A percentile compares a stretch with the other conserved stretches of the same genome.
These are phyloP conservation scores for Heteromormyrus szaboi DNA, from an alignment of 2,797 vertebrate genomes.

Conservation along the genomic window DNA sequence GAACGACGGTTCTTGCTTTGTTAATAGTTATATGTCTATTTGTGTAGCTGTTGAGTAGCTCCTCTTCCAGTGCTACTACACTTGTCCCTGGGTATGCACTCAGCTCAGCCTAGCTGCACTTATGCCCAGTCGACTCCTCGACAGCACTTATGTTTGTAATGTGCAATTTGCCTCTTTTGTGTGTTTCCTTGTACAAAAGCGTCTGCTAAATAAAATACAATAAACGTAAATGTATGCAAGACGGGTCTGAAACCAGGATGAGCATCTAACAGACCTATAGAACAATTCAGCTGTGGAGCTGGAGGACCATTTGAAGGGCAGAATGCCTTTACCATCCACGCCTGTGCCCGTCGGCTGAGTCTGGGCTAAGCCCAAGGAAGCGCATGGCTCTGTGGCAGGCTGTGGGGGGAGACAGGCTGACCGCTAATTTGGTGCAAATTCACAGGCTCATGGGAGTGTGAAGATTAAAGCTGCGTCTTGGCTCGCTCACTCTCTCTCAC, in stretches of 20 bases:
- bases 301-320: neutral
- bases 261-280: neutral
- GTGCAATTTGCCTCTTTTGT: neutral
- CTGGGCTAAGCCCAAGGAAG: neutral
- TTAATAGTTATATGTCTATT: neutral
- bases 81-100: neutral
- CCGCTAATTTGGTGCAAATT: neutral
- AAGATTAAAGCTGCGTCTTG: slow-evolving; percentile 28
- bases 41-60: neutral
- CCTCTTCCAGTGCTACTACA: neutral
- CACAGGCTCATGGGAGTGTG: slow-evolving; percentile 13
- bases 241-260: neutral
- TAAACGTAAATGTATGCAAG: neutral
- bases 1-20: neutral
- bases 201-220: neutral
- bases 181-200: neutral
- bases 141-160: neutral
- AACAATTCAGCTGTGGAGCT: neutral
- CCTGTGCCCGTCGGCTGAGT: neutral
- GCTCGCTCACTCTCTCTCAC: neutral
- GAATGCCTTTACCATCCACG: neutral
- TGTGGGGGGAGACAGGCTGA: neutral
- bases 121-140: neutral
- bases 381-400: neutral
- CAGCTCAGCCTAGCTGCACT: neutral